phyloP scores from a whole-genome alignment of 2,888 invertebrate species.

The Zelleria hepariella region DNA sequence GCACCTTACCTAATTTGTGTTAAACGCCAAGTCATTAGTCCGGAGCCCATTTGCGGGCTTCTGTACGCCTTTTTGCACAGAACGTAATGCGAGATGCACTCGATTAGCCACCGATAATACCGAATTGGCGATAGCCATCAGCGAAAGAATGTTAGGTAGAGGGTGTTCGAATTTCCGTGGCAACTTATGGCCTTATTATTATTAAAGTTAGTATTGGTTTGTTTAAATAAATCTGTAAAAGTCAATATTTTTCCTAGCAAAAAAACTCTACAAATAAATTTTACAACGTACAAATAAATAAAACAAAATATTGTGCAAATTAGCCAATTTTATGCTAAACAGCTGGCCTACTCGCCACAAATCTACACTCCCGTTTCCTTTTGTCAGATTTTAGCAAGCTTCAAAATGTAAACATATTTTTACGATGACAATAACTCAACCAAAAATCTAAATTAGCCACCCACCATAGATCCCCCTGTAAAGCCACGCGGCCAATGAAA shows the following conservation, averaged over 20 bases:
- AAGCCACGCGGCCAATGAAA: conserved; percentile 35
- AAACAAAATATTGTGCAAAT: too few relatives aligned
- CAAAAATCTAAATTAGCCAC: not conserved
- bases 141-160: conserved; percentile 29
- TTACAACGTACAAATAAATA: too few relatives aligned
- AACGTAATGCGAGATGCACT: conserved; percentile 27
- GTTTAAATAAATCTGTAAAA: too few relatives aligned
- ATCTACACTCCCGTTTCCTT: too few relatives aligned
- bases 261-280: too few relatives aligned
- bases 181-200: too few relatives aligned
- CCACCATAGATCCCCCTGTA: conserved; percentile 32
- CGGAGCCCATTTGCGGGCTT: conserved; percentile 47
- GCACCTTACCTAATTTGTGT: not conserved
- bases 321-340: too few relatives aligned
- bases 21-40: conserved; percentile 37
- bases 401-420: too few relatives aligned
- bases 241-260: too few relatives aligned
- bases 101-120: conserved; percentile 55
- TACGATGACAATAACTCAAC: not conserved
- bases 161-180: conserved; percentile 22
- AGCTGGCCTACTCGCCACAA: too few relatives aligned
- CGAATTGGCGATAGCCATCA: conserved; percentile 15
- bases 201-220: too few relatives aligned
- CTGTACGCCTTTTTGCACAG: conserved; percentile 62
- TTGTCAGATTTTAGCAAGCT: too few relatives aligned